Base-by-base conservation (phyloP, 2,888 invertebrate species). In the Desoria tigrina region DNA sequence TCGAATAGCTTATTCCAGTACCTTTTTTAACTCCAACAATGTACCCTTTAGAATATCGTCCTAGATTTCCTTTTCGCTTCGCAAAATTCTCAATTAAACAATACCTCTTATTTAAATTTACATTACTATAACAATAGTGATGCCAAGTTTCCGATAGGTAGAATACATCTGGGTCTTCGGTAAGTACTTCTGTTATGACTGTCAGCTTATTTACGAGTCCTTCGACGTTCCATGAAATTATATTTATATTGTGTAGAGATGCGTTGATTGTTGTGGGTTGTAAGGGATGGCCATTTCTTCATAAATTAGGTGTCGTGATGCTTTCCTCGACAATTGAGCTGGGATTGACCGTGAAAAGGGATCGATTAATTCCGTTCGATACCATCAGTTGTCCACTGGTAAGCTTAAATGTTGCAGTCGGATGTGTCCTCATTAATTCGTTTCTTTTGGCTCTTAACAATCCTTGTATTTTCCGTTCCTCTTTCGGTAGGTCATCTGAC, bases 161-260 rank as follows among this genome's bases (percentile, higher is more conserved):
- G 21, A 60, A 50, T 6, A 60, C 32, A 28, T 14, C 7, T 16
- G 60, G 50, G 3, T 60, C 24, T 4, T 18, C 24, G 4, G 3
- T 32, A 23, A 24, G 3, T 28, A 60, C 21, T 27, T 49, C 45
- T n/a, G 18, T 50, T 9, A 21, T 51, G 32, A 21, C 18, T 7
- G 7, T 45, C 6, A n/a, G 16, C 26, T 60, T 60, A 14, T 32
- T 50, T 2, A 1, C 6, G 21, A 60, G 16, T 51, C 60, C 60
- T 26, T 60, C 60, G 21, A 60, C 23, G 26, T 60, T 60, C 60
- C 60, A 60, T 18, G 49, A 60, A 18, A 58, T 26, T 23, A 58
- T 58, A 7, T 45, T 39, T 6, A 45, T 6, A 16, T 16, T 45
- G 45, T 11, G 4, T 4, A 32, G 11, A n/a, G n/a, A n/a, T n/a